Conservation (phyloP, 2,797 vertebrate species). For the Enteromius paludinosus region DNA sequence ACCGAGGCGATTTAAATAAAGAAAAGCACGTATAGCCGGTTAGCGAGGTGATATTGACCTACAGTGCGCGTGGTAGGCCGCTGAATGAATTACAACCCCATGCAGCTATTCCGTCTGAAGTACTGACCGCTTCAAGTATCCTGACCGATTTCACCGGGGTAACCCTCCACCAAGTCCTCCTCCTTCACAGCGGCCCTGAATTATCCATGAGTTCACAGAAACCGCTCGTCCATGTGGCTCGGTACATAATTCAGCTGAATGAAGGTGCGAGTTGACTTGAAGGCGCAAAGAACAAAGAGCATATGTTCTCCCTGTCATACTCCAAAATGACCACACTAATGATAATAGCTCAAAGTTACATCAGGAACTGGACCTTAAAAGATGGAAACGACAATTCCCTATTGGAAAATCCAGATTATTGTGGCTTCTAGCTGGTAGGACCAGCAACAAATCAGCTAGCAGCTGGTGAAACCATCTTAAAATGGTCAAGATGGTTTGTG, state of each 20-base stretch:
- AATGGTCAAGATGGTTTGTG: neutral
- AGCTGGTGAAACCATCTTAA: neutral
- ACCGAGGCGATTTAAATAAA: neutral
- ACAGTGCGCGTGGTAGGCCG: slow-evolving; percentile 65
- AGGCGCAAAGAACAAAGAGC: neutral
- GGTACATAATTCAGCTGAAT: slow-evolving; percentile 22
- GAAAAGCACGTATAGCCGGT: neutral
- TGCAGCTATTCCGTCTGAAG: neutral
- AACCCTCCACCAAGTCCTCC: slow-evolving; percentile 10
- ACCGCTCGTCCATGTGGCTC: slow-evolving; percentile 1
- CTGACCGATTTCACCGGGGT: neutral
- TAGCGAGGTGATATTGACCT: slow-evolving; percentile 55
- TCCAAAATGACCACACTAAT: neutral
- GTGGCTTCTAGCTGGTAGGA: too few species aligned
- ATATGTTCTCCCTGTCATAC: slow-evolving; percentile 14
- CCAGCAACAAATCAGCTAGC: neutral
- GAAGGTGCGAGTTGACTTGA: slow-evolving; percentile 21
- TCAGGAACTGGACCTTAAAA: neutral
- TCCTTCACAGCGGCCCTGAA: slow-evolving; percentile 28
- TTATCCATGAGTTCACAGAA: slow-evolving; percentile 42
- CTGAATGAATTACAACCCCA: slow-evolving; percentile 45
- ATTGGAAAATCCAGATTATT: neutral
- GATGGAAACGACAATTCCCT: too few species aligned
- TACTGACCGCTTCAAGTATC: neutral
- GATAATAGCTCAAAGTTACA: neutral